A percentile compares a stretch with the other conserved stretches of the same genome.
Conservation (phyloP, 2,888 invertebrate genomes). For the Mesochorus sp. region DNA sequence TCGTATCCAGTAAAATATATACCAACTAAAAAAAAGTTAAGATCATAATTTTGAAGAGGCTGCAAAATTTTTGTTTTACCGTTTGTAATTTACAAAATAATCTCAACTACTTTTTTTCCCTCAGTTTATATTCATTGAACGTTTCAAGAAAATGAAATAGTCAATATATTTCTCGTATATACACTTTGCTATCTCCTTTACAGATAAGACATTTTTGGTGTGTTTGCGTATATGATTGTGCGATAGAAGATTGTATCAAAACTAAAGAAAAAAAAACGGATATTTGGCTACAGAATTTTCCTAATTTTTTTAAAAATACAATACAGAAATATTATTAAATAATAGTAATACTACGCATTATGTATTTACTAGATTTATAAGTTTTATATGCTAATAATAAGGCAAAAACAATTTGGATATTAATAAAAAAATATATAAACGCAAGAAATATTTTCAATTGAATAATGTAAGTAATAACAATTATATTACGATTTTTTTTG, state of each 20-base stretch:
- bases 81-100: neutral
- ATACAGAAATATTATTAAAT: neutral
- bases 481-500: neutral
- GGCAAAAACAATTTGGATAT: neutral
- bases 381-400: neutral
- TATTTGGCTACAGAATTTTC: neutral
- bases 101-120: neutral
- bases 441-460: neutral
- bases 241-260: conserved; percentile 28
- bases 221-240: conserved; percentile 12
- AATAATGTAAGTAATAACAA: neutral
- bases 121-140: neutral
- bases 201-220: conserved; percentile 25
- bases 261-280: neutral
- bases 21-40: neutral
- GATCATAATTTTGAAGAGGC: neutral
- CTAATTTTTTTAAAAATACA: neutral
- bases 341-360: neutral
- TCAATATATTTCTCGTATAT: conserved; percentile 18
- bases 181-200: conserved; percentile 22
- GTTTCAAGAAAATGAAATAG: conserved; percentile 10
- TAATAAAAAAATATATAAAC: too few species aligned
- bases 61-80: neutral
- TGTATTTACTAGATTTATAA: too few species aligned
- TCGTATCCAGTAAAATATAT: neutral